These are phyloP conservation scores for Galbula dea DNA, from an alignment of 2,113 vertebrate species.

Conservation along the genomic window DNA sequence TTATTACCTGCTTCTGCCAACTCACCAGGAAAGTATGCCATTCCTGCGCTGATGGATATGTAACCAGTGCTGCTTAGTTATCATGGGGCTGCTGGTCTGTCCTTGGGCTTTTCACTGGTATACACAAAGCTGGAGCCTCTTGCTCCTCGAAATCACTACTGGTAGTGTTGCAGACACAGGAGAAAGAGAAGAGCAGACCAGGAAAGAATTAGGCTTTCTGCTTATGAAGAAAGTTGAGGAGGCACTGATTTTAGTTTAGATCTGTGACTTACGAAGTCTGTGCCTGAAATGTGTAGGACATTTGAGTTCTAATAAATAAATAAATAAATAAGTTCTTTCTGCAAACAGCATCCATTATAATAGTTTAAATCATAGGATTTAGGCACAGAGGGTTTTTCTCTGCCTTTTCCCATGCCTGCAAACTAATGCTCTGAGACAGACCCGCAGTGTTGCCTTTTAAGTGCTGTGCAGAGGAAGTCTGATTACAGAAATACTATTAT, in stretches of 20 bases:
- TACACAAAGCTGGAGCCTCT: slow-evolving; percentile 5
- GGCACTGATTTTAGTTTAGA: neutral
- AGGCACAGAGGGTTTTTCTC: neutral
- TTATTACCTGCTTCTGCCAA: slow-evolving; percentile 35
- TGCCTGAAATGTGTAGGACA: neutral
- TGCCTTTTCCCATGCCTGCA: neutral
- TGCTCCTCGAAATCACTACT: neutral
- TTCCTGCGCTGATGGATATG: neutral
- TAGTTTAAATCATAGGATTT: neutral
- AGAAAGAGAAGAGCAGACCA: neutral
- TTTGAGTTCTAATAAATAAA: neutral
- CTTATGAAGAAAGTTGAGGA: neutral
- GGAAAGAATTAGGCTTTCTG: neutral
- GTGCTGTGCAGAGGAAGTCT: neutral
- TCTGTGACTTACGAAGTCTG: neutral
- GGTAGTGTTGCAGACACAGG: neutral
- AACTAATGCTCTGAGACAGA: neutral
- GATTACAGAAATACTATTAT: neutral
- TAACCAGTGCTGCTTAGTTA: slow-evolving; percentile 22
- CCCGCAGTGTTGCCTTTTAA: neutral
- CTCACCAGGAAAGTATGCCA: slow-evolving; percentile 55
- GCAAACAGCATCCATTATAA: neutral
- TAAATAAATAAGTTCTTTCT: neutral
- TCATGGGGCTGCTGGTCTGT: neutral
- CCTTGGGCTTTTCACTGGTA: neutral